Evolutionary conservation across 2,888 invertebrate genomes (phyloP).

Genomic region (Drosophila neutralis): DNA sequence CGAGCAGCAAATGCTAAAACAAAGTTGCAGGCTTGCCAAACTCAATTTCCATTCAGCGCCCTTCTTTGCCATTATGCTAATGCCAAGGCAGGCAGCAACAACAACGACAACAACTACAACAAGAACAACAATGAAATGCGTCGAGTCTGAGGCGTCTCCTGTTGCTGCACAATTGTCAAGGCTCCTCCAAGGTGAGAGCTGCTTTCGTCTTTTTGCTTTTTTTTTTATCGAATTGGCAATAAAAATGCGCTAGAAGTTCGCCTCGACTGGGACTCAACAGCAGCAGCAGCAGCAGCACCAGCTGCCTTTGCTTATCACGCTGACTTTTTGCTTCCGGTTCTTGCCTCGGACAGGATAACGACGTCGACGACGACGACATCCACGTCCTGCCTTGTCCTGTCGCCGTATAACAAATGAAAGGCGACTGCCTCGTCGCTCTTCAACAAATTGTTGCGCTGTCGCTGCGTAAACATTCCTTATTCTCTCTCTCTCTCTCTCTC

Average conservation of each 20-base stretch:
- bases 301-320: slow-evolving; percentile 69
- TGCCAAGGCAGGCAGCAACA: slow-evolving; percentile 31
- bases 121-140: slow-evolving; percentile 6
- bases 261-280: slow-evolving; percentile 6
- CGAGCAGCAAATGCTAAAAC: slow-evolving; percentile 15
- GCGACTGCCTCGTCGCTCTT: slow-evolving; percentile 52
- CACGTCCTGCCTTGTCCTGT: slow-evolving; percentile 29
- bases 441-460: slow-evolving; percentile 77
- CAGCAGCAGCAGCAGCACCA: not conserved
- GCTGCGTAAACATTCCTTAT: slow-evolving; percentile 58
- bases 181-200: slow-evolving; percentile 50
- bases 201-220: slow-evolving; percentile 18
- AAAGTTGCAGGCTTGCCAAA: slow-evolving; percentile 49
- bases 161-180: slow-evolving; percentile 52
- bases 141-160: slow-evolving; percentile 26
- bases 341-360: slow-evolving; percentile 60
- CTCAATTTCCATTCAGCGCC: slow-evolving; percentile 62
- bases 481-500: slow-evolving; percentile 10
- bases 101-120: not conserved
- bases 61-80: slow-evolving; percentile 77
- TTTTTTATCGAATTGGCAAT: slow-evolving; percentile 48
- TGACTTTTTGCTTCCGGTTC: slow-evolving; percentile 77
- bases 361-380: not conserved
- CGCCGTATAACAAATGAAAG: slow-evolving; percentile 48
- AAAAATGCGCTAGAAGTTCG: slow-evolving; percentile 50